phyloP scores from a whole-genome alignment of 2,888 invertebrate species.

The Amblyjoppa fuscipennis region DNA sequence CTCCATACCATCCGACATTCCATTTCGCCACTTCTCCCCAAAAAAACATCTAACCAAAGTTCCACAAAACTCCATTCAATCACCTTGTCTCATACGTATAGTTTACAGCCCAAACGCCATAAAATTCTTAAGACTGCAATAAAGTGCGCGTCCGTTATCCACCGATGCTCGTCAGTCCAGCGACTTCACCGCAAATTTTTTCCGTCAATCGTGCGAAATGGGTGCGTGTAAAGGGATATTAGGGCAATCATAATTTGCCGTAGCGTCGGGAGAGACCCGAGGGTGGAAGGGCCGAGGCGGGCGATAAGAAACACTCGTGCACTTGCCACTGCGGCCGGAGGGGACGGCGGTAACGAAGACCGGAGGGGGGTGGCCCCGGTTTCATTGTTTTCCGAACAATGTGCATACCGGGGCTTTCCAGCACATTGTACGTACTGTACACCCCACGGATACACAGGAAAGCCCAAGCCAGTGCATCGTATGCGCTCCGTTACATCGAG shows the following conservation, averaged over 20 bases:
- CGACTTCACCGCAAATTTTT: slow-evolving; percentile 1
- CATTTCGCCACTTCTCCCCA: no score
- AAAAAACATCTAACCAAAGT: neutral
- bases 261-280: slow-evolving; percentile 50
- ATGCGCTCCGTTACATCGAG: slow-evolving; percentile 52
- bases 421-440: slow-evolving; percentile 52
- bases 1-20: no score
- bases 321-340: slow-evolving; percentile 67
- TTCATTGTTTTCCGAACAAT: slow-evolving; percentile 78
- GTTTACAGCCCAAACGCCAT: neutral
- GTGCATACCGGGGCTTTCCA: slow-evolving; percentile 74
- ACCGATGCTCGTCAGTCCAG: neutral
- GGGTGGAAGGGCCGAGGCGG: neutral
- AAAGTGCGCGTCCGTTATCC: neutral
- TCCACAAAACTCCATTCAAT: neutral
- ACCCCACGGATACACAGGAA: slow-evolving; percentile 41
- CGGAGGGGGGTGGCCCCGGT: neutral
- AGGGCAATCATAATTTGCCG: slow-evolving; percentile 78
- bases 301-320: slow-evolving; percentile 77
- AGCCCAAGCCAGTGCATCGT: slow-evolving; percentile 55
- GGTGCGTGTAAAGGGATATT: slow-evolving; percentile 71
- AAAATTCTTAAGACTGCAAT: neutral
- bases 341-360: slow-evolving; percentile 18
- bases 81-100: neutral
- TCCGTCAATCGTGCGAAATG: slow-evolving; percentile 65